Conservation (phyloP, 37 sponge, comb jelly and placozoan genomes). For the Axinella damicornis region DNA sequence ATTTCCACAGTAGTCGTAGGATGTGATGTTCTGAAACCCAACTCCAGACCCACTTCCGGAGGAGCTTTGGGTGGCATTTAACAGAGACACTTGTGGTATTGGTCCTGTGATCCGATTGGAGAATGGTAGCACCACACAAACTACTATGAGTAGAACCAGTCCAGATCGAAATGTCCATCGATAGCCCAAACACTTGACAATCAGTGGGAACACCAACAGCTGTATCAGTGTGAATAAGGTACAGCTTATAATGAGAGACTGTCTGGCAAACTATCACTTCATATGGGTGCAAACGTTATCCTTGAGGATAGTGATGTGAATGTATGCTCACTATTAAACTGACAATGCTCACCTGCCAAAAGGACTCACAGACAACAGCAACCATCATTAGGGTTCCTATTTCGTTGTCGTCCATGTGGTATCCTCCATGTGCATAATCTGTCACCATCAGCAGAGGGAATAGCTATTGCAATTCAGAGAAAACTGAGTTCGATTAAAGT, state of each 20-base stretch:
- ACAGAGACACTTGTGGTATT: background rate
- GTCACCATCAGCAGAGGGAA: conserved; percentile 83
- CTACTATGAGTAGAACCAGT: conserved; percentile 14
- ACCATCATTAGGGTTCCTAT: conserved; percentile 58
- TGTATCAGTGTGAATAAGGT: background rate
- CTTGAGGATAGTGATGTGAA: too few species aligned
- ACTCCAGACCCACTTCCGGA: background rate
- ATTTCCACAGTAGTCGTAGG: conserved; percentile 35
- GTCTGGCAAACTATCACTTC: too few species aligned
- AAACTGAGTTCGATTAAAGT: background rate
- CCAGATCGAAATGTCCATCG: conserved; percentile 27
- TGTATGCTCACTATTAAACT: too few species aligned
- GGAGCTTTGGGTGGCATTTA: background rate
- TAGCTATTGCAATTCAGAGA: conserved; percentile 37
- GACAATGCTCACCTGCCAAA: conserved; percentile 56
- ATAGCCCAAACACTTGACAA: conserved; percentile 61
- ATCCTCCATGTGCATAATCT: conserved; percentile 73
- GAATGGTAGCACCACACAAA: conserved; percentile 57
- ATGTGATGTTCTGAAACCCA: background rate
- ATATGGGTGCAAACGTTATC: too few species aligned
- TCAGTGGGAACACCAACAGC: conserved; percentile 63
- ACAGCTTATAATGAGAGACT: too few species aligned
- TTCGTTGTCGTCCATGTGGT: conserved; percentile 77
- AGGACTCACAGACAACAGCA: conserved; percentile 40
- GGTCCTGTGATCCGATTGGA: conserved; percentile 82